Conservation (phyloP, 2,113 vertebrate species). For the Martes martes region DNA sequence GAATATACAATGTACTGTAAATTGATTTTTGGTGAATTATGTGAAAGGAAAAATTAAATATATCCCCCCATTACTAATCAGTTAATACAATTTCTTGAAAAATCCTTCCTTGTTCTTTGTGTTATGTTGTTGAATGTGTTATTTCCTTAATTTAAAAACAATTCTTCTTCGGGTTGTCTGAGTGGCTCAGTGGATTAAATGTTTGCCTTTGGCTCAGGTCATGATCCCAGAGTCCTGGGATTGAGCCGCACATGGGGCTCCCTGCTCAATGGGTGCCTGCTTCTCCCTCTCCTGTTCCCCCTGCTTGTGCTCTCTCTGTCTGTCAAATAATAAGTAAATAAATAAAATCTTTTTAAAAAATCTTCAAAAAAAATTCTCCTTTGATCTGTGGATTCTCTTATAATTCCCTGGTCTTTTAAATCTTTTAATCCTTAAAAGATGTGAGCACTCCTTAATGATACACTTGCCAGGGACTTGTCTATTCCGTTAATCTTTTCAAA, state of each 20-base stretch:
- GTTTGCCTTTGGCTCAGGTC: no score
- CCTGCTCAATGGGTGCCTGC: no score
- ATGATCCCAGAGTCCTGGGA: no score
- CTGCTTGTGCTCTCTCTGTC: no score
- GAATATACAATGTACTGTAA: not conserved
- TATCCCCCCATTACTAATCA: not conserved
- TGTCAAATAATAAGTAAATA: no score
- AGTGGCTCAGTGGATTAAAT: no score
- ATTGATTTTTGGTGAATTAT: not conserved
- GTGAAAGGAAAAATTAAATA: not conserved
- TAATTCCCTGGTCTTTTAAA: not conserved
- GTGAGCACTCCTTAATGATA: not conserved
- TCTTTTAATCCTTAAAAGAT: not conserved
- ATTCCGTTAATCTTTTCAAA: not conserved
- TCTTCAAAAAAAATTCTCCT: not conserved
- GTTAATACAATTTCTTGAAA: not conserved
- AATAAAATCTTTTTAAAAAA: no score
- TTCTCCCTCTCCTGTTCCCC: no score
- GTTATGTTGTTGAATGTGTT: not conserved
- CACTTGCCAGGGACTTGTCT: not conserved
- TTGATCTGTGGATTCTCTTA: not conserved
- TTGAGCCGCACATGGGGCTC: no score
- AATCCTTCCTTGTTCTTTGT: not conserved
- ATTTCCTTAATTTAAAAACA: not conserved
- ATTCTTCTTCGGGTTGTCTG: not conserved